Percentiles rank a stretch among this genome's conserved stretches.
Conservation (phyloP, 2,888 invertebrate genomes). For the Macaria notata region DNA sequence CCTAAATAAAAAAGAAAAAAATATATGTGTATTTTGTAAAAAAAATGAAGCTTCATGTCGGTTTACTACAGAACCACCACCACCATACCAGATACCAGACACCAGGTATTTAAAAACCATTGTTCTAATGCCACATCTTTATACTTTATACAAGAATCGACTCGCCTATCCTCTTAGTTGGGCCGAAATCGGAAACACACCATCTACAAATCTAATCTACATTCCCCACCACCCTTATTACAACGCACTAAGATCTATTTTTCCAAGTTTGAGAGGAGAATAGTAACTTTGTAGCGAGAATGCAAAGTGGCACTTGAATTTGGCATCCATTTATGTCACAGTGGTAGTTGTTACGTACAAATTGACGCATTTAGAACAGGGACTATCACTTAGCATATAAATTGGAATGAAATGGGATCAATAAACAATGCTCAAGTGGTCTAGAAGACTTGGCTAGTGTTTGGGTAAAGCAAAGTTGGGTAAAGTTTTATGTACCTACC, state of each 20-base stretch:
- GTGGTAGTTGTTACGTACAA: constrained; percentile 26
- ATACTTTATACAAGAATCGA: constrained; percentile 8
- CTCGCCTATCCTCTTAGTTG: constrained; percentile 35
- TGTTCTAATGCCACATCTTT: too few species aligned
- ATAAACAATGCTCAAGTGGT: neutral
- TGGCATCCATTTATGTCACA: constrained; percentile 28
- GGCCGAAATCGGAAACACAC: constrained; percentile 32
- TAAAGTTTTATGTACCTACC: neutral
- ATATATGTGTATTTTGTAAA: too few species aligned
- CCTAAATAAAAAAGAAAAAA: too few species aligned
- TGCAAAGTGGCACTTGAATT: constrained; percentile 29
- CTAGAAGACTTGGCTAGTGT: neutral
- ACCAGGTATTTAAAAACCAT: too few species aligned
- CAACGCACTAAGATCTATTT: constrained; percentile 7
- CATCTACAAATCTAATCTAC: constrained; percentile 12
- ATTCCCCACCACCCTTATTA: constrained; percentile 3
- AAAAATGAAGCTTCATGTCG: too few species aligned
- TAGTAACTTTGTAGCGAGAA: constrained; percentile 14
- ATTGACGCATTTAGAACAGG: constrained; percentile 19
- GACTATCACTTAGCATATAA: constrained; percentile 20
- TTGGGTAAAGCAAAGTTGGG: neutral
- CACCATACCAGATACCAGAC: too few species aligned
- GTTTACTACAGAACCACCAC: too few species aligned
- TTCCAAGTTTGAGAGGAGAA: neutral
- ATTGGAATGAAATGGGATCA: constrained; percentile 11